Evolutionary conservation across 2,797 vertebrate species (phyloP), one percentile per base, ranked within the genome.

Genomic region (Dendrocincla fuliginosa): DNA sequence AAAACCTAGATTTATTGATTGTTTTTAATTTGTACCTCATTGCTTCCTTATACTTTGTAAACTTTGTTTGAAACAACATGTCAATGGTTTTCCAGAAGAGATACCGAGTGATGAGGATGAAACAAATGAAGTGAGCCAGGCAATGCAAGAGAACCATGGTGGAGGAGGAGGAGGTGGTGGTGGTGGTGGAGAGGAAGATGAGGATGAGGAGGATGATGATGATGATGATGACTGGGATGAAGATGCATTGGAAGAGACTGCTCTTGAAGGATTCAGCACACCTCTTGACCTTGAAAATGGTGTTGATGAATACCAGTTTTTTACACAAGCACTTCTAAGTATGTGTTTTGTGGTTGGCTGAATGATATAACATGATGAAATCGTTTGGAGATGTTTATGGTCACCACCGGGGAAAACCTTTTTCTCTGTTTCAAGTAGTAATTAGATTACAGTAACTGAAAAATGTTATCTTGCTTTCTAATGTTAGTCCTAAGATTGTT

Each of bases 81-180:
- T 78, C 14, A 59, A 83, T 63, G 86, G 25, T 46, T 91, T 92
- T 88, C 41, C 97, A 99, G 99, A 99, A 96, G 99, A 99, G 98
- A 99, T 99, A 93, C 98, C 98, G 0, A 99, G 99, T 8, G 99
- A 99, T 71, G 99, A 99, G 87, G 99, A 99, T 49, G 99, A 99
- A 82, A 97, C 98, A 7, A 98, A 96, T 22, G 98, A 98, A 70
- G 98, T 96, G 59, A 96, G 95, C 17, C 98, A 98, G 59, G 94
- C 96, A 2, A 98, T 98, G 98, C 98, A 98, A 95, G 98, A 98
- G 67, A 97, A 96, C 59, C 98, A 98, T 0, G 25, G 95, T 3
- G 98, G 98, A 11, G 96, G 98, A 24, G 98, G 98, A 4, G 98
- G 95, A 2, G 94, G 98, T 4, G 96, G 97, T 47, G 95, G 63